Percentiles rank a stretch among this genome's conserved stretches.
Evolutionary conservation across 2,797 vertebrate genomes (phyloP).

Genomic region (Macroramphosus scolopax): DNA sequence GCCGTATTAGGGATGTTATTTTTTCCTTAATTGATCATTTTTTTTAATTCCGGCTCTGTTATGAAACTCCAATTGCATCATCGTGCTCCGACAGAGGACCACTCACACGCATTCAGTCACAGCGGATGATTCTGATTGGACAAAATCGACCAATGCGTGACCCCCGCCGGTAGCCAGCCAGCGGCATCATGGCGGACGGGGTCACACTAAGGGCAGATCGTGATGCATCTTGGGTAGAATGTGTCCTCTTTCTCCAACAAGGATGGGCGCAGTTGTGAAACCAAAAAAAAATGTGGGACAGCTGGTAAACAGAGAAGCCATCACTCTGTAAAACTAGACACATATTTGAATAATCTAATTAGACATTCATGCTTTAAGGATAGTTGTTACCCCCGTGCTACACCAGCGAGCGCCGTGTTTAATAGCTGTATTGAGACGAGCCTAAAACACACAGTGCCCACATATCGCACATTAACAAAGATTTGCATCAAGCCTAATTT

Average conservation of each 20-base stretch:
- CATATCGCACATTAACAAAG: slow-evolving; percentile 65
- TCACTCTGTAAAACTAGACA: slow-evolving; percentile 51
- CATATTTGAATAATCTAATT: slow-evolving; percentile 58
- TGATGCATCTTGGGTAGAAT: slow-evolving; percentile 68
- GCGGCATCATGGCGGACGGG: slow-evolving; percentile 51
- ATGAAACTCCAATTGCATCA: slow-evolving; percentile 8
- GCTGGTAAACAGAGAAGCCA: slow-evolving; percentile 52
- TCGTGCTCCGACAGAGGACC: not conserved
- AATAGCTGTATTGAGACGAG: slow-evolving; percentile 51
- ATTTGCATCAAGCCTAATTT: slow-evolving; percentile 71
- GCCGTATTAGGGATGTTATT: not conserved
- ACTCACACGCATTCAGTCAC: slow-evolving; percentile 8
- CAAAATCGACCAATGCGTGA: slow-evolving; percentile 33
- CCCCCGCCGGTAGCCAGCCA: slow-evolving; percentile 48
- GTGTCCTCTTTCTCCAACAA: slow-evolving; percentile 40
- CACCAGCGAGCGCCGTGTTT: slow-evolving; percentile 42
- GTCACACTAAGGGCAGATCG: slow-evolving; percentile 71
- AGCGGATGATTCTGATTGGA: slow-evolving; percentile 59
- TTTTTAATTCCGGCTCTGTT: not conserved
- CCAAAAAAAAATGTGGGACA: slow-evolving; percentile 54
- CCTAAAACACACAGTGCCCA: slow-evolving; percentile 61
- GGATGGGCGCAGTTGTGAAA: slow-evolving; percentile 41
- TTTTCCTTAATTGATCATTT: not conserved
- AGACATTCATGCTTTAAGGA: slow-evolving; percentile 37
- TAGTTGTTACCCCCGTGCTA: slow-evolving; percentile 38